Evolutionary conservation across 2,888 invertebrate genomes (phyloP).

Genomic region (Synergus itoensis): DNA sequence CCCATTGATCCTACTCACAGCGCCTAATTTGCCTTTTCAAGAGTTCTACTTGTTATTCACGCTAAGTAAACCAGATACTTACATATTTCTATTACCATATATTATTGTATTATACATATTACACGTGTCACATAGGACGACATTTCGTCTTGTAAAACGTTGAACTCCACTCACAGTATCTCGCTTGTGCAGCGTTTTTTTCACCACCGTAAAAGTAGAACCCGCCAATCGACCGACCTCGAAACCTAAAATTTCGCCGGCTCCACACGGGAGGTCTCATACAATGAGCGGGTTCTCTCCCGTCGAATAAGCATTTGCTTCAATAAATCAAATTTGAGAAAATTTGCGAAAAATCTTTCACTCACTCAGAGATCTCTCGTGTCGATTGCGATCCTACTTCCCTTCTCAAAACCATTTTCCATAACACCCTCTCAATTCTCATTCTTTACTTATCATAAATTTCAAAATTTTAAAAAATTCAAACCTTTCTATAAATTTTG

Average conservation of each 20-base stretch:
- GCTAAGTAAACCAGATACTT: slow-evolving; percentile 61
- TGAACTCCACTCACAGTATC: slow-evolving; percentile 76
- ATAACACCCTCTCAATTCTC: slow-evolving; percentile 2
- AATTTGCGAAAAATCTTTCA: slow-evolving; percentile 4
- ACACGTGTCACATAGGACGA: slow-evolving; percentile 58
- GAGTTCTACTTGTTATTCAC: slow-evolving; percentile 68
- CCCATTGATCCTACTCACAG: slow-evolving; percentile 61
- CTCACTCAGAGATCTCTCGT: slow-evolving; percentile 12
- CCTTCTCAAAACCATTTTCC: not conserved
- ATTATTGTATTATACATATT: slow-evolving; percentile 58
- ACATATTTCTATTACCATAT: slow-evolving; percentile 53
- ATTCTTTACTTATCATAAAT: slow-evolving; percentile 8
- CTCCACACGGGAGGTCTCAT: slow-evolving; percentile 45
- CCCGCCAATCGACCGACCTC: slow-evolving; percentile 66
- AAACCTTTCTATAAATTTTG: not conserved
- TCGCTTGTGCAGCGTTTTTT: slow-evolving; percentile 78
- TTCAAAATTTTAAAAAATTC: not conserved
- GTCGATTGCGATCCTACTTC: not conserved
- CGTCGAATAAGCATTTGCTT: not conserved
- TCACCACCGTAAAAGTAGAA: slow-evolving; percentile 77
- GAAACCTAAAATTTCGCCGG: slow-evolving; percentile 46
- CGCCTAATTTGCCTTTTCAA: slow-evolving; percentile 66
- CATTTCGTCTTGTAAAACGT: slow-evolving; percentile 72
- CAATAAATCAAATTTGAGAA: slow-evolving; percentile 5
- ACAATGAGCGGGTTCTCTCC: not conserved